Evolutionary conservation across 1,140 invertebrate genomes (phyloP), one percentile per base, ranked within the genome.

Genomic region (Drosophila asahinai): DNA sequence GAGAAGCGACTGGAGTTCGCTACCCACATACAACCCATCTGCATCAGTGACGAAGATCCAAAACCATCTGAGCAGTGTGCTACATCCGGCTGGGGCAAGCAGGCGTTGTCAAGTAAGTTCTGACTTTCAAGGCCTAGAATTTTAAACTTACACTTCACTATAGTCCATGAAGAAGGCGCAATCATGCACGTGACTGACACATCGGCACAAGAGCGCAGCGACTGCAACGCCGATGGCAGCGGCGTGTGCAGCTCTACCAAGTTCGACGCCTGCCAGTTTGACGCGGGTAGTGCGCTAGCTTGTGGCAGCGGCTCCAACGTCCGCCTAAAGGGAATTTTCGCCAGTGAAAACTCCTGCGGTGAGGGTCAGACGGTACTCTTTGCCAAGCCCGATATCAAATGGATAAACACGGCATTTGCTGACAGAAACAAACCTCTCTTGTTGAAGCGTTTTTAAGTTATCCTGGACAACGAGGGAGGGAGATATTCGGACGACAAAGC

Each of bases 31-130:
- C 95, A 96, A 64, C 95, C 95, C 0, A 95, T 97, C 15, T 98
- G 97, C 86, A 92, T 97, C 17, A 94, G 95, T 15, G 91, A 93
- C 3, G 86, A 92, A 57, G 94, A 93, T 42, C 92, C 68, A 17
- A 93, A 42, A 17, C 67, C 59, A 61, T 94, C 91, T 27, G 95
- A 95, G 48, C 94, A 95, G 47, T 97, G 97, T 79, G 95, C 97
- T 5, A 95, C 96, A 5, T 97, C 96, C 52, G 97, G 97, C 55
- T 97, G 96, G 96, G 97, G 97, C 61, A 97, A 97, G 91, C 94
- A 95, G 70, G 95, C 96, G 25, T 91, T 97, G 17, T 95, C 96
- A 95, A 95, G 97, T 97, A 94, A 94, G 94, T 33, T 33, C 8
- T 5, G 14, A 51, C 15, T 59, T 8, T 0, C 19, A 5, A 15